These are phyloP conservation scores for Papilio glaucus DNA, from an alignment of 1,140 invertebrate species.

Conservation along the genomic window DNA sequence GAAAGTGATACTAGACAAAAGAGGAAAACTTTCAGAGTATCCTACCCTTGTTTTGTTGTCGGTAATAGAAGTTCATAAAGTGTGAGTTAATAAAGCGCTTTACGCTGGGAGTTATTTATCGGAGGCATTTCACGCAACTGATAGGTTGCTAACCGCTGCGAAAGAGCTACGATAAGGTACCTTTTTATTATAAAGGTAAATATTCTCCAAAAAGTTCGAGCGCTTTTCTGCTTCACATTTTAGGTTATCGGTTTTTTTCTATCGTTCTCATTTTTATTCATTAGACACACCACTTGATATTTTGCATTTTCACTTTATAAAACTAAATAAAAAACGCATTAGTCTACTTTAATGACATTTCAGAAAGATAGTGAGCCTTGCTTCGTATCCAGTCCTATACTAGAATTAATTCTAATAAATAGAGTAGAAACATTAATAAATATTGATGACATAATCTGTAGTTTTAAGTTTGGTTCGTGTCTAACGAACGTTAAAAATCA, in stretches of 20 bases:
- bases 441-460: too few species aligned
- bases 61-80: not conserved
- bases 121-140: constrained; percentile 1
- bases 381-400: too few species aligned
- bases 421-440: too few species aligned
- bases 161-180: not conserved
- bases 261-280: too few species aligned
- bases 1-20: not conserved
- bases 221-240: not conserved
- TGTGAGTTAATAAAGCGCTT: not conserved
- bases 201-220: not conserved
- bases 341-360: too few species aligned
- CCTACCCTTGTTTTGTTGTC: not conserved
- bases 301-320: too few species aligned
- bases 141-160: constrained; percentile 1
- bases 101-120: not conserved
- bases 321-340: too few species aligned
- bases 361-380: too few species aligned
- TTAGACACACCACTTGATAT: too few species aligned
- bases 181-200: not conserved
- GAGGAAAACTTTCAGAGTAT: constrained; percentile 5
- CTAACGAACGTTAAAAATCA: too few species aligned
- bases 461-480: too few species aligned
- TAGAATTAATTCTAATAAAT: too few species aligned
- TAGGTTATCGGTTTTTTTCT: not conserved